phyloP scores from a whole-genome alignment of 2,113 vertebrate species.

The Tachycineta bicolor region DNA sequence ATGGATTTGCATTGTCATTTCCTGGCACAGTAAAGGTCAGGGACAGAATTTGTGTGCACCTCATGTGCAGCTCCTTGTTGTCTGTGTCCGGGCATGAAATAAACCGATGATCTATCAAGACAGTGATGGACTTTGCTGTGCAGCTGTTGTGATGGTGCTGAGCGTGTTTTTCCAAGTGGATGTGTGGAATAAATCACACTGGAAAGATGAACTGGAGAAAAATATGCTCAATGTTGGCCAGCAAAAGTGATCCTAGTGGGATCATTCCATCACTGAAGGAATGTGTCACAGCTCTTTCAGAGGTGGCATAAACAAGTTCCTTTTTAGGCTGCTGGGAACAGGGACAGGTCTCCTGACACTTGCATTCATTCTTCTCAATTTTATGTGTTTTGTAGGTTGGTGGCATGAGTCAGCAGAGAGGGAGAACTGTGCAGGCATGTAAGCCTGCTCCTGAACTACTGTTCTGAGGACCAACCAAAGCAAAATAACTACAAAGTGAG shows the following conservation, averaged over 20 bases:
- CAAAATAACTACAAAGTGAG: not conserved
- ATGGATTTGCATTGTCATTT: not conserved
- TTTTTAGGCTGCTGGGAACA: not conserved
- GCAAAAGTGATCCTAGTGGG: not conserved
- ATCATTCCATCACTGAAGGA: not conserved
- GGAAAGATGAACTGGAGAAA: not conserved
- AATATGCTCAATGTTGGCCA: not conserved
- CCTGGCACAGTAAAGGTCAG: not conserved
- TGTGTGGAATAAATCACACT: not conserved
- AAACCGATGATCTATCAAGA: not conserved
- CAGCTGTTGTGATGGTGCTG: not conserved
- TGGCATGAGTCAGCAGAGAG: conserved; percentile 10
- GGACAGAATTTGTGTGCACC: not conserved
- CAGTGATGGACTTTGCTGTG: not conserved
- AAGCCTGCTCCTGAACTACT: not conserved
- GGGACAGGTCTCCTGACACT: not conserved
- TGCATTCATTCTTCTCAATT: not conserved
- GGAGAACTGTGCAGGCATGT: not conserved
- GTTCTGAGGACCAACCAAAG: not conserved
- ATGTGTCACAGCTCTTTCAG: not conserved
- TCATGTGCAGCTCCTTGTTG: not conserved
- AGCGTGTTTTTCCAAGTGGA: not conserved
- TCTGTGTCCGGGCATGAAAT: not conserved
- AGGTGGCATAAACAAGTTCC: not conserved
- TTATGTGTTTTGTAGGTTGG: not conserved